These are phyloP conservation scores for Ctenomys sociabilis DNA, from an alignment of 2,113 vertebrate genomes.

Conservation along the genomic window DNA sequence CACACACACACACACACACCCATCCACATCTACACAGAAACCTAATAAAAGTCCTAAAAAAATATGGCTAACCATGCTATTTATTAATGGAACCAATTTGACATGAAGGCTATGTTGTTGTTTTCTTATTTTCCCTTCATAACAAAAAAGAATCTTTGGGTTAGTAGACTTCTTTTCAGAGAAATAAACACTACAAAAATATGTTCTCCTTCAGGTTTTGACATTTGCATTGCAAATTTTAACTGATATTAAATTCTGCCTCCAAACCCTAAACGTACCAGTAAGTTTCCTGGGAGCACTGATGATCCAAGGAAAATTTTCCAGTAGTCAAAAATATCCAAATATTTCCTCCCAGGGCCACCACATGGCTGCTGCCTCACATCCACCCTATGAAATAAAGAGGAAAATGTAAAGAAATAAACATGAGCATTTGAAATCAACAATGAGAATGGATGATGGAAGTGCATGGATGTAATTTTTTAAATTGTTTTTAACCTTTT, in stretches of 20 bases:
- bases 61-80: background rate
- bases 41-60: background rate
- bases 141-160: background rate
- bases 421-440: background rate
- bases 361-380: background rate
- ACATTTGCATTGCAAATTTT: constrained; percentile 13
- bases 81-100: background rate
- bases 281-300: background rate
- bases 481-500: no score
- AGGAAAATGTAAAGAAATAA: background rate
- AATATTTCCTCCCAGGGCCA: background rate
- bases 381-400: background rate
- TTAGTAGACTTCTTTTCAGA: background rate
- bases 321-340: background rate
- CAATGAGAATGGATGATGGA: background rate
- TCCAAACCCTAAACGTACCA: background rate
- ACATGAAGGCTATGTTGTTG: background rate
- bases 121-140: background rate
- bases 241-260: constrained; percentile 38
- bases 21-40: background rate
- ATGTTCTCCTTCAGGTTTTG: background rate
- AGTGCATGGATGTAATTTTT: background rate
- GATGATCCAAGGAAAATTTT: background rate
- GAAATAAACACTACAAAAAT: background rate
- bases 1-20: background rate